Base-by-base conservation (phyloP, 2,888 invertebrate genomes). In the Calephelis perditalis region DNA sequence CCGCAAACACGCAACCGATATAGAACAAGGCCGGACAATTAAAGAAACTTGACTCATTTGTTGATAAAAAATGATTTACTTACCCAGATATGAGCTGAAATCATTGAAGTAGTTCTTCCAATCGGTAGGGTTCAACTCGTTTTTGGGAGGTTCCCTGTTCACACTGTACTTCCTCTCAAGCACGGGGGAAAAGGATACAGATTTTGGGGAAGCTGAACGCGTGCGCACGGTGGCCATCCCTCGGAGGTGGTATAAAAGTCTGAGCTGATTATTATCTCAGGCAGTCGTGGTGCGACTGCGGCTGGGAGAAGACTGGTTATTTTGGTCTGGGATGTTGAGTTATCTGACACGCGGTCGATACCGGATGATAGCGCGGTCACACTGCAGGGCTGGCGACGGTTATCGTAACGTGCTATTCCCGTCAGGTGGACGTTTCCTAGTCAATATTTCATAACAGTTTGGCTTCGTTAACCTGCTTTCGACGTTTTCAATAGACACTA, bases 191-290 rank as follows among this genome's bases (percentile, higher is more conserved):
- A 93, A 93, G 73, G 93, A 93, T 70, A 93, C 93, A 49, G 92
- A 91, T 79, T 93, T 93, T 66, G 93, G 93, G 79, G 92, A 92
- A 76, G 92, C 92, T 61, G 93, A 92, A 81, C 93, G 92, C 89
- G 91, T 91, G 91, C 93, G 92, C 89, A 92, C 88, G 70, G 91
- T 92, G 73, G 92, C 90, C 92, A 92, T 92, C 82, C 83, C 84
- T 86, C 75, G 75, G 62, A 70, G 67, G 71, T 67, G 68, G 81
- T 90, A 89, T 90, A 89, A 77, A 88, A 87, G 78, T 74, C 76
- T 79, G 69, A 71, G 73, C 74, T 65, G 73, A 73, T 74, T 70
- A 72, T 76, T 71, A 71, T 73, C 60, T 69, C 76, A 74, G 78
- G 78, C 90, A 90, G 87, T 90, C 85, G 89, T 84, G 78, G 84